Base-by-base conservation (phyloP, 2,113 vertebrate genomes). In the Gavia stellata region DNA sequence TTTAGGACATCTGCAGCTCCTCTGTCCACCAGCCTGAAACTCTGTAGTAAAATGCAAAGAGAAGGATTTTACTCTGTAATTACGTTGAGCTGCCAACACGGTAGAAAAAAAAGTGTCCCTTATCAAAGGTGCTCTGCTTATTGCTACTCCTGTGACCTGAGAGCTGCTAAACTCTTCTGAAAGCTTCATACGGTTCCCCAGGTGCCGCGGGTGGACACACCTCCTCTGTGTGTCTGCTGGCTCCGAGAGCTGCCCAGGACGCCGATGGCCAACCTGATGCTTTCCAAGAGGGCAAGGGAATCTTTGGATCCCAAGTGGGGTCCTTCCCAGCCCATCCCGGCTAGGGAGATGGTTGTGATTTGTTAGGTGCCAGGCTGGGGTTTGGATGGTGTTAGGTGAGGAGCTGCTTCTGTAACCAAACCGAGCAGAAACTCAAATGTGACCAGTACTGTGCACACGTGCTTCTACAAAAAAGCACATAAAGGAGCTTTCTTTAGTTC, bases 401-500 rank as follows among this genome's bases (percentile, higher is more conserved):
- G 28, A 40, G 58, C 19, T 38, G 19, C 29, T 49, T 81, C 33
- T 38, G 24, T 49, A 15, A 68, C 11, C 42, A 49, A 19, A 28
- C 15, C 13, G 25, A 81, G 65, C 33, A 45, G 67, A 71, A 91
- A 28, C 50, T 40, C 36, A 8, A 42, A 52, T 6, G 25, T 21
- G 21, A 28, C 26, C 24, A 25, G 38, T 21, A 10, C 7, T 6
- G 0, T 18, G 33, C 36, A 36, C 1, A 1, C 1, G 3, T 38
- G 31, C 40, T 62, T 50, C 58, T 77, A 16, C 25, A 62, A 68
- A 56, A 78, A 50, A 92, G 7, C 29, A 47, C 1, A 1, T 6
- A 19, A 55, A 36, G 6, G 45, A 55, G 24, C 7, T 61, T 66
- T 44, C 4, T 50, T 70, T 45, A 16, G n/a, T 83, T 75, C 34